These are phyloP conservation scores for Philaenus spumarius DNA, from an alignment of 1,140 invertebrate genomes.

Conservation along the genomic window DNA sequence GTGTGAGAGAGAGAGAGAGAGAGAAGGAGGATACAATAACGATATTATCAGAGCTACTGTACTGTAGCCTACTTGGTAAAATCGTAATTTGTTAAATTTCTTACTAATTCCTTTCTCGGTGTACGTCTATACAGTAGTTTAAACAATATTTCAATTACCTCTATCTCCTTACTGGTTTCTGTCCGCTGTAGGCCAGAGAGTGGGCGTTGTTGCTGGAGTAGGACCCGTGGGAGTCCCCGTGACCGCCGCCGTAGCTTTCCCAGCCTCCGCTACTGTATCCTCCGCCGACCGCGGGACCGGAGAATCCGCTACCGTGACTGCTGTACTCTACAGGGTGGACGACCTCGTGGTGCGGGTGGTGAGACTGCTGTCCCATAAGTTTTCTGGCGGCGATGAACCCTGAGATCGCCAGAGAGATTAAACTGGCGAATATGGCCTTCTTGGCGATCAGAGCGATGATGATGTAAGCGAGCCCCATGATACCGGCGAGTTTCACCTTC, in stretches of 20 bases:
- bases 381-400: conserved; percentile 49
- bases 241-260: conserved; percentile 28
- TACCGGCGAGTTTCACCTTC: conserved; percentile 51
- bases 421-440: conserved; percentile 53
- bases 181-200: conserved; percentile 33
- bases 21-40: no score
- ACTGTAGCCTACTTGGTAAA: no score
- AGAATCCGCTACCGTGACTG: conserved; percentile 26
- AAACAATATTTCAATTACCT: no score
- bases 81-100: no score
- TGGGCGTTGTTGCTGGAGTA: conserved; percentile 35
- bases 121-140: no score
- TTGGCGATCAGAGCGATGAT: conserved; percentile 54
- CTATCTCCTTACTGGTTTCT: conserved; percentile 27
- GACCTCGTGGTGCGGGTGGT: conserved; percentile 21
- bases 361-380: conserved; percentile 39
- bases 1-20: no score
- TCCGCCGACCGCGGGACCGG: conserved; percentile 18
- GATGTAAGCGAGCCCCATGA: conserved; percentile 50
- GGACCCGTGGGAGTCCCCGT: conserved; percentile 32
- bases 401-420: conserved; percentile 54
- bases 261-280: conserved; percentile 26
- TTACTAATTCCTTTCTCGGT: no score
- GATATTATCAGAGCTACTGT: no score
- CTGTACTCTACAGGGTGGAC: conserved; percentile 24